Base-by-base conservation (phyloP, 2,888 invertebrate genomes). In the Plagodis pulveraria region DNA sequence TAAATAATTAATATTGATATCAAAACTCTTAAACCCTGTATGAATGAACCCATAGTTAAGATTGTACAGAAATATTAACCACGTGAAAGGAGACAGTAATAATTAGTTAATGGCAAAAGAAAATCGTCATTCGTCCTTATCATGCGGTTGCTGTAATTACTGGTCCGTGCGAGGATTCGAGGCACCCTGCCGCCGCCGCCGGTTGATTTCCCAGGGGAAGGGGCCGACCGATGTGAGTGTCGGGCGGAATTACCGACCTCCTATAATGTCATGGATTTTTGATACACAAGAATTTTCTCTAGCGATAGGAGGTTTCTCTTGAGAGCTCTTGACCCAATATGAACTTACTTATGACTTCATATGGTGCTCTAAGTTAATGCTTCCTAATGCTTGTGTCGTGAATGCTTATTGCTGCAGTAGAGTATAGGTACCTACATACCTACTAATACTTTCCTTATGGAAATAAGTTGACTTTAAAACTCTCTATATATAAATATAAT, bases 191-290 rank as follows among this genome's bases (percentile, higher is more conserved):
- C 22, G 22, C 22, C 22, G 40, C 54, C 56, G 58, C 49, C 54
- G 57, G 56, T 50, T 69, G 70, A 71, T 70, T 70, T 71, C 71
- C 70, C 70, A 11, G 10, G 66, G 59, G 70, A 33, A 11, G 4
- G 9, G 45, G 50, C 42, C 51, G 46, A 46, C 48, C 50, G 51
- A 54, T 42, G 58, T 41, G 56, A 51, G 51, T 53, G 61, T 61
- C 52, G 56, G 47, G 22, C 22, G 55, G 56, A 57, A 61, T 62
- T 56, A 60, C 58, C 41, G 56, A 55, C 46, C 45, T 33, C 49
- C 35, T 44, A 47, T 6, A 35, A 42, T 12, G 35, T 33, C 56
- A 47, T 56, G 41, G 50, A 50, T 49, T 51, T 54, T 52, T 59
- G 41, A 34, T 62, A 43, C 32, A 35, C 5, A n/a, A 0, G n/a